Percentiles rank a stretch among this genome's conserved stretches.
These are phyloP conservation scores for Papilio elwesi DNA, from an alignment of 2,888 invertebrate species.

Conservation along the genomic window DNA sequence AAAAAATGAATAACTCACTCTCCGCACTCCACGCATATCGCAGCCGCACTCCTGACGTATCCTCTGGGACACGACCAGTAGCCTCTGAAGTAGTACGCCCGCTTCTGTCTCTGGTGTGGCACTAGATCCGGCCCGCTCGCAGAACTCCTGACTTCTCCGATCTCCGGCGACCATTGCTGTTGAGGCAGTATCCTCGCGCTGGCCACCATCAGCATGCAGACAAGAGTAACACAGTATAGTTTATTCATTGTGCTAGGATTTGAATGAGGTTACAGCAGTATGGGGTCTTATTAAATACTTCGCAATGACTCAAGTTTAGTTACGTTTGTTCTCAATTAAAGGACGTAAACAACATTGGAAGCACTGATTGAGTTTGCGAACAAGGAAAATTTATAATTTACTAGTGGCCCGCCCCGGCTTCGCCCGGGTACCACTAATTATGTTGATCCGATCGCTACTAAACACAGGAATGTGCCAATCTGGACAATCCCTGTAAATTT, in stretches of 20 bases:
- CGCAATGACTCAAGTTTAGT: conserved; percentile 5
- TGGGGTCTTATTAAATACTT: not conserved
- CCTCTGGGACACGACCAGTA: conserved; percentile 26
- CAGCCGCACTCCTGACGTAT: conserved; percentile 22
- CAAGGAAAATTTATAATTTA: too few relatives aligned
- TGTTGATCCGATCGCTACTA: too few relatives aligned
- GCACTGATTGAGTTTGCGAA: too few relatives aligned
- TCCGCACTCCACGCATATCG: conserved; percentile 10
- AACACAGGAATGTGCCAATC: too few relatives aligned
- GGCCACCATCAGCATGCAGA: not conserved
- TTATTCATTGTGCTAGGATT: not conserved
- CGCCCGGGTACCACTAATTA: too few relatives aligned
- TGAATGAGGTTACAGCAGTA: not conserved
- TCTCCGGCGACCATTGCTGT: not conserved
- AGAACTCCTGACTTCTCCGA: not conserved
- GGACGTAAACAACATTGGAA: too few relatives aligned
- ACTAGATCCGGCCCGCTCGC: not conserved
- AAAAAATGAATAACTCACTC: not conserved
- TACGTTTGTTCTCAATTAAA: too few relatives aligned
- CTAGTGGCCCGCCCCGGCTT: too few relatives aligned
- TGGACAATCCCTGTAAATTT: too few relatives aligned
- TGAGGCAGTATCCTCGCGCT: conserved; percentile 4
- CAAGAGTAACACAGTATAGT: not conserved
- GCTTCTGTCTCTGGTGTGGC: not conserved
- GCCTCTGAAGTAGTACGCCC: conserved; percentile 14